phyloP scores from a whole-genome alignment of 2,888 invertebrate species.

The Apoderus coryli region DNA sequence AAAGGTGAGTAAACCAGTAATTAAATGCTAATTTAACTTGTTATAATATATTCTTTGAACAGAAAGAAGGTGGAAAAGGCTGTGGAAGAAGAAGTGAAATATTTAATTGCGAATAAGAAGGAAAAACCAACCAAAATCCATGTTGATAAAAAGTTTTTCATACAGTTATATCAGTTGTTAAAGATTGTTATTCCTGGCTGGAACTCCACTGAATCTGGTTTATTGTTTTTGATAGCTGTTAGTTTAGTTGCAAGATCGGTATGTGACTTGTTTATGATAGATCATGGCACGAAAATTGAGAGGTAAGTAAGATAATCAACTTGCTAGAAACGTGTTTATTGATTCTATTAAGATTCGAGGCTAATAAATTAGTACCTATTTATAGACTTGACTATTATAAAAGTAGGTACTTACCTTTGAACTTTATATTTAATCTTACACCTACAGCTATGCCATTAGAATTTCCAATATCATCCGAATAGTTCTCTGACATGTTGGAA shows the following conservation, averaged over 20 bases:
- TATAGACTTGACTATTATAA: no score
- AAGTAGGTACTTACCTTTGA: no score
- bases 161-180: conserved; percentile 51
- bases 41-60: conserved; percentile 18
- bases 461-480: no score
- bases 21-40: conserved; percentile 1
- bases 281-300: conserved; percentile 86
- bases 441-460: no score
- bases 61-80: conserved; percentile 35
- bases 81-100: conserved; percentile 61
- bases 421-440: no score
- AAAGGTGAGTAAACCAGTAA: conserved; percentile 23
- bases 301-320: no score
- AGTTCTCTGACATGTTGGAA: no score
- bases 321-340: no score
- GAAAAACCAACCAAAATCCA: conserved; percentile 51
- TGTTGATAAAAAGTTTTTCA: conserved; percentile 59
- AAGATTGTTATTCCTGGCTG: conserved; percentile 68
- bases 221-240: conserved; percentile 57
- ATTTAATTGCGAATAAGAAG: conserved; percentile 60
- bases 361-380: no score
- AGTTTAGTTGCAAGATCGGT: conserved; percentile 78
- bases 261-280: conserved; percentile 96
- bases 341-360: no score
- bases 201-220: conserved; percentile 60